Evolutionary conservation across 2,888 invertebrate species (phyloP).

Genomic region (Drosophila antonietae): DNA sequence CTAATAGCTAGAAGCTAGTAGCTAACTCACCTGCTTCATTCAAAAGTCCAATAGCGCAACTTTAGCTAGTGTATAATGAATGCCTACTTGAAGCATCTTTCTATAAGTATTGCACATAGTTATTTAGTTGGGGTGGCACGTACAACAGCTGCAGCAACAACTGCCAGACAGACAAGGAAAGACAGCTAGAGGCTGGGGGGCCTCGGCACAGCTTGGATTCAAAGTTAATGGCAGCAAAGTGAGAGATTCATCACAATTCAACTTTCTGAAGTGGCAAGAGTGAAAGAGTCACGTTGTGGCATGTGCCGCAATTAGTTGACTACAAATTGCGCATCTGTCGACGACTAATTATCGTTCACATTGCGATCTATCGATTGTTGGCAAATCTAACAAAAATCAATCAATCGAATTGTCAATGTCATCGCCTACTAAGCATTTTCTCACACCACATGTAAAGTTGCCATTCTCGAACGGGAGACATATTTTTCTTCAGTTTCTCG

Average conservation of each 20-base stretch:
- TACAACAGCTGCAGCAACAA: slow-evolving; percentile 40
- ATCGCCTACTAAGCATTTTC: not conserved
- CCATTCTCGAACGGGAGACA: too few relatives aligned
- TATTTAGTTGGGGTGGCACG: slow-evolving; percentile 16
- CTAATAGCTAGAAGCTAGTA: too few relatives aligned
- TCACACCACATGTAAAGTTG: not conserved
- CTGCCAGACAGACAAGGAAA: not conserved
- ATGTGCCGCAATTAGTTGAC: slow-evolving; percentile 66
- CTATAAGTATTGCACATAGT: not conserved
- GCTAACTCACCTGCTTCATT: too few relatives aligned
- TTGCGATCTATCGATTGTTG: slow-evolving; percentile 9
- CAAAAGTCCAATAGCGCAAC: not conserved
- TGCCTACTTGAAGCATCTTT: slow-evolving; percentile 15
- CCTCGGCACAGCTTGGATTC: not conserved
- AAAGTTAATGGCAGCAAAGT: slow-evolving; percentile 26
- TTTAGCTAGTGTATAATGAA: slow-evolving; percentile 18
- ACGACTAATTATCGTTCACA: slow-evolving; percentile 17
- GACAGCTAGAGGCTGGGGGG: too few relatives aligned
- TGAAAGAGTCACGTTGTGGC: slow-evolving; percentile 44
- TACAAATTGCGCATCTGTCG: slow-evolving; percentile 23
- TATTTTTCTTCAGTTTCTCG: not conserved
- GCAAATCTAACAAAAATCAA: not conserved
- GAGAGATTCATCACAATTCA: slow-evolving; percentile 59
- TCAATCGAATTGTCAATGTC: not conserved
- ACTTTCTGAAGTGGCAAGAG: slow-evolving; percentile 50